Evolutionary conservation across 1,140 invertebrate genomes (phyloP).

Genomic region (Drosophila orena): DNA sequence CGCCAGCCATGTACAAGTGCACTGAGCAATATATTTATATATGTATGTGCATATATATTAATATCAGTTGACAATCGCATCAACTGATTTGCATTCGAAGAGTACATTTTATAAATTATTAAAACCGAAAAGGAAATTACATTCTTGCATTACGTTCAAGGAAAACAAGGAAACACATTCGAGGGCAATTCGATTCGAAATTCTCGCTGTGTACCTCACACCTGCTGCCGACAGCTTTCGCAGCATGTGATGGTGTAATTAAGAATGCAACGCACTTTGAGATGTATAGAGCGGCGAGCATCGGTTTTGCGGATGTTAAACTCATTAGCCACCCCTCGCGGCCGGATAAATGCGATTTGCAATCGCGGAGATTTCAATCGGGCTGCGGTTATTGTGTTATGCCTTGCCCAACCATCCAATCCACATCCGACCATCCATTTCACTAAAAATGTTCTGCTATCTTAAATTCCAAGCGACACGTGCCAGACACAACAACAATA

Average conservation of each 20-base stretch:
- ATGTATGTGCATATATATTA: no score
- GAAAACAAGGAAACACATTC: no score
- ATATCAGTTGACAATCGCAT: not conserved
- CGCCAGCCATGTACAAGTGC: not conserved
- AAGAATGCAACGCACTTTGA: slow-evolving; percentile 20
- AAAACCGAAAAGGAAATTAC: not conserved
- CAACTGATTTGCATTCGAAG: not conserved
- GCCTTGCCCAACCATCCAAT: slow-evolving; percentile 4
- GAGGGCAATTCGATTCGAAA: no score
- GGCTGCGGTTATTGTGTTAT: slow-evolving; percentile 65
- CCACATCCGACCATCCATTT: not conserved
- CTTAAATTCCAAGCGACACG: slow-evolving; percentile 68
- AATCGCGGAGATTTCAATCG: slow-evolving; percentile 30
- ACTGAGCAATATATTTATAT: not conserved
- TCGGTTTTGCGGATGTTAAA: slow-evolving; percentile 6
- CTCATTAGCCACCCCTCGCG: slow-evolving; percentile 36
- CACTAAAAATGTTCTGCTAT: slow-evolving; percentile 49
- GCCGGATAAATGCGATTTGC: slow-evolving; percentile 20
- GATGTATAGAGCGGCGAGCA: not conserved
- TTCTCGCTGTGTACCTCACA: not conserved
- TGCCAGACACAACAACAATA: slow-evolving; percentile 72
- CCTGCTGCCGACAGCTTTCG: slow-evolving; percentile 1
- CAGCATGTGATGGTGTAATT: slow-evolving; percentile 14
- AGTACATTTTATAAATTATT: not conserved
- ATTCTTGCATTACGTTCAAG: no score